Conservation (phyloP, 2,797 vertebrate genomes). For the Neosilurus mollespiculum region DNA sequence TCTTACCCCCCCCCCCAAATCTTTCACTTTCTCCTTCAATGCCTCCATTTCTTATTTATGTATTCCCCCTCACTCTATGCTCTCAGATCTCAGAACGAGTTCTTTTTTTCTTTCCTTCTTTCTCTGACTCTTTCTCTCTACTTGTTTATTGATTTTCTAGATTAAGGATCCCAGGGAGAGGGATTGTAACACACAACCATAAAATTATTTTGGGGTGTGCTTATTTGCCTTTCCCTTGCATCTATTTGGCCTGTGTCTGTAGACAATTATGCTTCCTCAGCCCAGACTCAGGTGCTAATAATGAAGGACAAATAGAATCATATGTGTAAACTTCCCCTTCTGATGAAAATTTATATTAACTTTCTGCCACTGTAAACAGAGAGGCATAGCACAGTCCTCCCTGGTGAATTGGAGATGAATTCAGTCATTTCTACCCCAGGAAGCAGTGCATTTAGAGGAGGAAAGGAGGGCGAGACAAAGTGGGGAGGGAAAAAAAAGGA, state of each 20-base stretch:
- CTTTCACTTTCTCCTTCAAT: conserved; percentile 42
- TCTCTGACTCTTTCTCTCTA: conserved; percentile 70
- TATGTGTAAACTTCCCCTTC: conserved; percentile 99
- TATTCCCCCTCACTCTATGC: conserved; percentile 57
- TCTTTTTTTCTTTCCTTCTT: conserved; percentile 51
- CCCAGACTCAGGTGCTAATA: conserved; percentile 99
- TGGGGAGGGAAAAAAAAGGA: conserved; percentile 60
- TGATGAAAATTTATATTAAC: conserved; percentile 99
- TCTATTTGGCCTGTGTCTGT: conserved; percentile 99
- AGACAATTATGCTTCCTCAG: conserved; percentile 99
- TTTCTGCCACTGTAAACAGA: conserved; percentile 99
- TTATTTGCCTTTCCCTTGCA: conserved; percentile 99
- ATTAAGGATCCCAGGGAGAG: conserved; percentile 98
- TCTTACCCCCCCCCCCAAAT: conserved; percentile 2
- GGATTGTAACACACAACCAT: conserved; percentile 99
- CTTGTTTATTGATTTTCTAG: conserved; percentile 99
- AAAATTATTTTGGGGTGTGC: conserved; percentile 99
- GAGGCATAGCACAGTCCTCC: conserved; percentile 97
- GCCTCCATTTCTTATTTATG: conserved; percentile 53
- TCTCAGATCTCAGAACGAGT: conserved; percentile 51
- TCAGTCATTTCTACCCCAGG: conserved; percentile 92
- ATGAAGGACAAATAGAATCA: conserved; percentile 99
- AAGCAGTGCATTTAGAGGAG: conserved; percentile 60
- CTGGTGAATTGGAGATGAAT: conserved; percentile 99
- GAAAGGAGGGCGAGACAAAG: conserved; percentile 43